A percentile compares a stretch with the other conserved stretches of the same genome.
phyloP scores from a whole-genome alignment of 2,113 vertebrate species.

The Hemiscyllium ocellatum region DNA sequence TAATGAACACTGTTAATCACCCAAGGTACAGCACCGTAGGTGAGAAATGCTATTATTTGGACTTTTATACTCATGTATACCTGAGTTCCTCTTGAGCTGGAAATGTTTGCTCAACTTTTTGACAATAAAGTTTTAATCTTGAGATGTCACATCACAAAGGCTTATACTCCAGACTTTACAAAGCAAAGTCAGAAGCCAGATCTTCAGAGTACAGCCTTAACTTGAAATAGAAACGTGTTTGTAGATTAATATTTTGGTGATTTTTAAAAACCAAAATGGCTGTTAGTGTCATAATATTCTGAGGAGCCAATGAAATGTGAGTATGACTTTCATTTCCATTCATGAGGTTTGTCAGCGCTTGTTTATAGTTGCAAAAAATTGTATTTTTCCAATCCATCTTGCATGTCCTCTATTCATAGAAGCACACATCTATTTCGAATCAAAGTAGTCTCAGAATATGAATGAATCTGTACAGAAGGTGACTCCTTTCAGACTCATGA shows the following conservation, averaged over 20 bases:
- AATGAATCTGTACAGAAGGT: neutral
- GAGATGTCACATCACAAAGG: neutral
- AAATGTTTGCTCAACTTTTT: neutral
- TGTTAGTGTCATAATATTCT: neutral
- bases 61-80: neutral
- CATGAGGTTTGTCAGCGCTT: neutral
- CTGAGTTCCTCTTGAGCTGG: neutral
- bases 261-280: neutral
- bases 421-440: neutral
- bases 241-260: neutral
- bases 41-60: neutral
- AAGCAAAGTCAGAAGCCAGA: neutral
- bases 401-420: neutral
- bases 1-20: neutral
- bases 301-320: slow-evolving; percentile 18
- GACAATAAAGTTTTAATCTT: neutral
- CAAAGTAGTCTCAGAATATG: neutral
- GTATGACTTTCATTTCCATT: slow-evolving; percentile 15
- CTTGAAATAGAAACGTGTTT: neutral
- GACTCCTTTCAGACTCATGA: neutral
- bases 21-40: neutral
- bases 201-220: neutral
- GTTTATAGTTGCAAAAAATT: neutral
- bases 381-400: neutral
- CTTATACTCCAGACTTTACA: neutral